Percentiles rank a stretch among this genome's conserved stretches.
Conservation (phyloP, 2,797 vertebrate species). For the Emys orbicularis region DNA sequence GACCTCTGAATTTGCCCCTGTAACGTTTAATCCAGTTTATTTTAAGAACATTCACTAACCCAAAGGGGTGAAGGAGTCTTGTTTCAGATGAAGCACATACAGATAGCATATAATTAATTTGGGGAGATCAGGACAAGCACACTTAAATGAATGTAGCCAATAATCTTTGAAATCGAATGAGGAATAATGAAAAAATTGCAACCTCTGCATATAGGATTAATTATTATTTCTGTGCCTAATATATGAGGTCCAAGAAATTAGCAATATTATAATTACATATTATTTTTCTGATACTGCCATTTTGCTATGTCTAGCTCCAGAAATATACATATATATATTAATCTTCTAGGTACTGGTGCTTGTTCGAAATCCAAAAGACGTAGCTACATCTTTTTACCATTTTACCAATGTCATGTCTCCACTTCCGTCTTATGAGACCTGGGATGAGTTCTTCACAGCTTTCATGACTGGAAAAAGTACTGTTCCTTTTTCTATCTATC, state of each 20-base stretch:
- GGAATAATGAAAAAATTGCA: not conserved
- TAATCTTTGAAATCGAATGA: not conserved
- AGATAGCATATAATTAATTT: not conserved
- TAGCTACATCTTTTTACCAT: constrained; percentile 83
- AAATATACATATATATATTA: not conserved
- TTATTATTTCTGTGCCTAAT: not conserved
- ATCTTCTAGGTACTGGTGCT: constrained; percentile 78
- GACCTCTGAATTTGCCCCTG: not conserved
- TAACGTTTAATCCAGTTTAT: not conserved
- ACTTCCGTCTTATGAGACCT: constrained; percentile 72
- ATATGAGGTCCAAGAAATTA: not conserved
- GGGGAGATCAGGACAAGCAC: not conserved
- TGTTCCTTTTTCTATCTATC: not conserved
- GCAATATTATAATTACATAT: not conserved
- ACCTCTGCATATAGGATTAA: not conserved
- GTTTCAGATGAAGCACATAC: not conserved
- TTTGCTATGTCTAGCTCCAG: not conserved
- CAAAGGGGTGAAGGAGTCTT: not conserved
- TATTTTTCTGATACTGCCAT: not conserved
- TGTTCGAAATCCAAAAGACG: constrained; percentile 87
- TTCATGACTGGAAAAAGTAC: constrained; percentile 84
- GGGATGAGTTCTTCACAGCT: constrained; percentile 79
- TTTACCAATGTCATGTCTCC: constrained; percentile 82
- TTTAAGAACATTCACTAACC: not conserved
- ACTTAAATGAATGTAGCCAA: not conserved